Conservation (phyloP, 2,888 invertebrate species). For the Drosophila eohydei region DNA sequence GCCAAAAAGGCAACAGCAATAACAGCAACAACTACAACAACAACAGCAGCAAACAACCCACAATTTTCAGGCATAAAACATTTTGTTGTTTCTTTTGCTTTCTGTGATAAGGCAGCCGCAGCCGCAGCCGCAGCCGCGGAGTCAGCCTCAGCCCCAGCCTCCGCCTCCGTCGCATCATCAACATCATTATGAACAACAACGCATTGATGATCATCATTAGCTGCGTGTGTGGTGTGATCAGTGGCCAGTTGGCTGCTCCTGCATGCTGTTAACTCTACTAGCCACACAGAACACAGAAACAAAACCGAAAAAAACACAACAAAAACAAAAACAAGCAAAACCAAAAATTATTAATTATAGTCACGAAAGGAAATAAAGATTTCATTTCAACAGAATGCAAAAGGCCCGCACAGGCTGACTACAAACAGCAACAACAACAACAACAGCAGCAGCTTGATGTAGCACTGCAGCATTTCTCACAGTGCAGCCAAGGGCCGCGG, state of each 20-base stretch:
- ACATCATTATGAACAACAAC: constrained; percentile 24
- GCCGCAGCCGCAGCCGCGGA: background rate
- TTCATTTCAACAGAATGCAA: constrained; percentile 81
- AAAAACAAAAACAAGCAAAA: constrained; percentile 59
- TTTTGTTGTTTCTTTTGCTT: constrained; percentile 53
- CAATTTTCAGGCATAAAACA: constrained; percentile 75
- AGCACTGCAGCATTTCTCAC: constrained; percentile 66
- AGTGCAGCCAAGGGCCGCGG: constrained; percentile 66
- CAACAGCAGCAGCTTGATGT: constrained; percentile 50
- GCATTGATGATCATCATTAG: constrained; percentile 48
- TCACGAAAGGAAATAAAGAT: constrained; percentile 83
- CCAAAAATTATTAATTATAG: constrained; percentile 82
- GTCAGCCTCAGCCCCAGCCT: background rate
- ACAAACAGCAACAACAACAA: constrained; percentile 16
- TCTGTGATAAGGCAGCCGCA: constrained; percentile 41
- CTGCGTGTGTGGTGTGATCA: constrained; percentile 77
- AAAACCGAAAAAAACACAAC: constrained; percentile 17
- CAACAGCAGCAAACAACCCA: constrained; percentile 52
- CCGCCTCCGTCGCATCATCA: constrained; percentile 22
- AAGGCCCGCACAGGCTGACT: constrained; percentile 60
- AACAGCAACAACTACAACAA: constrained; percentile 34
- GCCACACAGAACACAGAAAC: constrained; percentile 35
- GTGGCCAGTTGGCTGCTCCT: constrained; percentile 55
- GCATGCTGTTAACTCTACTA: constrained; percentile 49
- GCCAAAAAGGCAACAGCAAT: constrained; percentile 44